Evolutionary conservation across 2,888 invertebrate species (phyloP), one percentile per base, ranked within the genome.

Genomic region (Craniophora ligustri): DNA sequence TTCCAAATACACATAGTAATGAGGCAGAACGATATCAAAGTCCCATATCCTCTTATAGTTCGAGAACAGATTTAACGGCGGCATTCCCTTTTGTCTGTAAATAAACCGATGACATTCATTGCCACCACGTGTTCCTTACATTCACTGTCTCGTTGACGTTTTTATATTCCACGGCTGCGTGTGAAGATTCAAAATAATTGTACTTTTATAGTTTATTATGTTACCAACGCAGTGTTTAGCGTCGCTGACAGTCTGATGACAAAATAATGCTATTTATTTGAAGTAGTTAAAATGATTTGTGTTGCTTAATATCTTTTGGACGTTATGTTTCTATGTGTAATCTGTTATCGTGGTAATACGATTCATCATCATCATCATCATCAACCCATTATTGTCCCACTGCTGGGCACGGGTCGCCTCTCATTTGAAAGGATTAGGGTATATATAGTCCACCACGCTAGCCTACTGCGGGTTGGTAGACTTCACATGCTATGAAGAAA

Each of bases 171-270:
- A 72, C 60, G 75, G 38, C 61, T 76, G 76, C 86, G 88, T 91
- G 92, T 90, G 91, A 91, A 90, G 89, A 84, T 81, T 78, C 65
- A 59, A 84, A 84, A 88, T 91, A 87, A 89, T 91, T 88, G 86
- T 85, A 80, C 78, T 85, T 88, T 88, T 85, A 85, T 76, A 74
- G 82, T 83, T 86, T 86, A 85, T 85, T 84, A 79, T 79, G 78
- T 81, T 86, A 83, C 91, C 91, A 89, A 91, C 91, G 91, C 80
- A 84, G 84, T 84, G 88, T 88, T 89, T 86, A 85, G 86, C 71
- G 68, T 56, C 62, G 91, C 66, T 84, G 92, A 92, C 88, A 89
- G 87, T 64, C 88, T 89, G 72, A 91, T 84, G 84, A 75, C 51
- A 71, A 68, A 81, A 79, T 84, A 82, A 83, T 79, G 75, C 75